phyloP scores from a whole-genome alignment of 2,797 vertebrate species.

The Eutrigla gurnardus region DNA sequence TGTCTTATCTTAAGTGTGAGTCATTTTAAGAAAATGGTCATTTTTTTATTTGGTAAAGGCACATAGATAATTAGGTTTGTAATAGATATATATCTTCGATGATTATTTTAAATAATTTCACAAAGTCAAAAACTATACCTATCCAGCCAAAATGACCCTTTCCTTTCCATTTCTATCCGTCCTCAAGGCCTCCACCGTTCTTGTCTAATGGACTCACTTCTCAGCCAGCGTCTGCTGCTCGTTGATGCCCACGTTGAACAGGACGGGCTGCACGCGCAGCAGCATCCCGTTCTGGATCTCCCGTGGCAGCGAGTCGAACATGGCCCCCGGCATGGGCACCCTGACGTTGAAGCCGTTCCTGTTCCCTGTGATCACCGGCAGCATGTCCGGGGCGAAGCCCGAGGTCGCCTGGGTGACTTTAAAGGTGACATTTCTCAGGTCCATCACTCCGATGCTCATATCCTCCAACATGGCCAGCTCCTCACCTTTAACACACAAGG shows the following conservation, averaged over 20 bases:
- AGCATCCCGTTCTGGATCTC: constrained; percentile 99
- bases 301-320: constrained; percentile 94
- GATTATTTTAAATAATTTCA: background rate
- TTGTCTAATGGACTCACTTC: constrained; percentile 87
- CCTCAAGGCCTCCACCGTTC: background rate
- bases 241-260: constrained; percentile 98
- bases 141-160: background rate
- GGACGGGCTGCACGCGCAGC: constrained; percentile 95
- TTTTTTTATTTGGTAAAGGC: background rate
- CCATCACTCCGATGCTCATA: constrained; percentile 96
- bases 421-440: constrained; percentile 98
- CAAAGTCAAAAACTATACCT: background rate
- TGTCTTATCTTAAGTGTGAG: background rate
- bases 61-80: background rate
- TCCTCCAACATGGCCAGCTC: constrained; percentile 98
- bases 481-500: constrained; percentile 85
- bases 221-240: constrained; percentile 98
- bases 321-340: constrained; percentile 90
- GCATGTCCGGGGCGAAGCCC: constrained; percentile 90
- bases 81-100: background rate
- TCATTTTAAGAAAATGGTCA: background rate
- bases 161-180: background rate
- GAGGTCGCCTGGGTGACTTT: constrained; percentile 97
- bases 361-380: constrained; percentile 98
- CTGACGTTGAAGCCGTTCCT: constrained; percentile 96